phyloP scores from a whole-genome alignment of 2,113 vertebrate genomes.

The Suricata suricatta region DNA sequence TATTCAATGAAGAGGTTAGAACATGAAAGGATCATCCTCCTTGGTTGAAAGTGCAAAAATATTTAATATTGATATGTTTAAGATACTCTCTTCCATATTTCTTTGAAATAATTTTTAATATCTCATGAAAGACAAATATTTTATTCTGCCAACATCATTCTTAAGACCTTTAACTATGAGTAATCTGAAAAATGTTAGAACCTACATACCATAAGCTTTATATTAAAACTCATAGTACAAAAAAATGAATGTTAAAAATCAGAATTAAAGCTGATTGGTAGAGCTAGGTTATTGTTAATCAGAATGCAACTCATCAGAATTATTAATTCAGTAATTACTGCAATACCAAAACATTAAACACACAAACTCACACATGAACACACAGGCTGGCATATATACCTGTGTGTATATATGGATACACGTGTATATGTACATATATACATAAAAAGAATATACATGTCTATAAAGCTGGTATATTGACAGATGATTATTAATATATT shows the following conservation, averaged over 20 bases:
- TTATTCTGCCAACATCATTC: neutral
- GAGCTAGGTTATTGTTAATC: neutral
- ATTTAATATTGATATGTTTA: conserved; percentile 22
- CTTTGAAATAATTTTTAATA: conserved; percentile 42
- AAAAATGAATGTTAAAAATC: neutral
- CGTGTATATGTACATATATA: no score
- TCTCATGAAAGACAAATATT: conserved; percentile 34
- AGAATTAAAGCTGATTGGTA: neutral
- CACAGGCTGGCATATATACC: neutral
- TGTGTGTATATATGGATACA: neutral
- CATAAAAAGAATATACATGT: neutral
- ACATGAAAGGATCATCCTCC: neutral
- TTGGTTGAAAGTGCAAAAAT: neutral
- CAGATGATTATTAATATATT: neutral
- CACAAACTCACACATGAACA: neutral
- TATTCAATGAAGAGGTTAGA: conserved; percentile 55
- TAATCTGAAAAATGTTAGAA: conserved; percentile 11
- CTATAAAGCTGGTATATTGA: neutral
- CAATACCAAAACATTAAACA: neutral
- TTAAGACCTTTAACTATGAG: neutral
- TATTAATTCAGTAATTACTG: neutral
- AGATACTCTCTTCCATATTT: conserved; percentile 19
- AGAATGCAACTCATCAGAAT: neutral
- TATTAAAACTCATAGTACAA: neutral
- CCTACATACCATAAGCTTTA: neutral